Conservation (phyloP, 1,140 invertebrate genomes). For the Protaetia brevitarsis region DNA sequence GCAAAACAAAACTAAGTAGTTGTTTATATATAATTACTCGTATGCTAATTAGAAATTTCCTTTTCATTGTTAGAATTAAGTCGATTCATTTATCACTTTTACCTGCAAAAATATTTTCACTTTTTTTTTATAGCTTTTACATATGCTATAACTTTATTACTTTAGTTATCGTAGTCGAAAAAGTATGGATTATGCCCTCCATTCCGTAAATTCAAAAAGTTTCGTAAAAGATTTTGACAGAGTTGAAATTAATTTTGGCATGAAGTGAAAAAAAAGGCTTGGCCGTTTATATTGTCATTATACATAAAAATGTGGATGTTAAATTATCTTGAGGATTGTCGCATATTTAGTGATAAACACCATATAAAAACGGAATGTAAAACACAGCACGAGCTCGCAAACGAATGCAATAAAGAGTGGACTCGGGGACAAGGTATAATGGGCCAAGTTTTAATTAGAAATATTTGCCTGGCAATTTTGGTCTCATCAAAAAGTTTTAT, state of each 20-base stretch:
- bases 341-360: background rate
- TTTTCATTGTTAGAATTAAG: background rate
- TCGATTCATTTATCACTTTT: background rate
- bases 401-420: background rate
- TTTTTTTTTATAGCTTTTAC: background rate
- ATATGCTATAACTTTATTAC: background rate
- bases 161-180: too few relatives aligned
- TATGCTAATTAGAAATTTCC: slow-evolving; percentile 12
- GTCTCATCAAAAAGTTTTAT: background rate
- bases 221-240: too few relatives aligned
- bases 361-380: background rate
- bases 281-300: background rate
- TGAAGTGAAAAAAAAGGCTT: too few relatives aligned
- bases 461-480: background rate
- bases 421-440: background rate
- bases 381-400: background rate
- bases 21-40: background rate
- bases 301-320: background rate
- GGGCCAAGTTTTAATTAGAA: slow-evolving; percentile 1
- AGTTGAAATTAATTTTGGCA: too few relatives aligned
- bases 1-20: too few relatives aligned
- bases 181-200: background rate
- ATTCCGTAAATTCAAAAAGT: background rate
- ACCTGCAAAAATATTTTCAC: background rate
- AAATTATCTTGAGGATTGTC: too few relatives aligned